A percentile compares a stretch with the other conserved stretches of the same genome.
Conservation (phyloP, 2,888 invertebrate species). For the Gymnocheta viridis region DNA sequence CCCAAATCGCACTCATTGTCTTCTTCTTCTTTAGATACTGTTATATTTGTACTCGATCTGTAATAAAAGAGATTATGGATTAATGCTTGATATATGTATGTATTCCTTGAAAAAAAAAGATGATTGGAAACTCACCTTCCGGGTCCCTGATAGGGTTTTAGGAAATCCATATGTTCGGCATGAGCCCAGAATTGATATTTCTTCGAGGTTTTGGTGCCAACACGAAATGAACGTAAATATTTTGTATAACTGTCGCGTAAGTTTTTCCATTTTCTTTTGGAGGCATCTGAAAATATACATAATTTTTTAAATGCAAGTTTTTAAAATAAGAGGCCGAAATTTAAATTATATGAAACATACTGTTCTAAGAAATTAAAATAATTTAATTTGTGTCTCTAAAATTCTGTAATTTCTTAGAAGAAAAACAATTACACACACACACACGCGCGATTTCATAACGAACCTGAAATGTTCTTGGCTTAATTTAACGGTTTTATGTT, state of each 20-base stretch:
- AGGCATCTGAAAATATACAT: conserved; percentile 76
- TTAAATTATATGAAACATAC: no score
- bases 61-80: background rate
- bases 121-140: conserved; percentile 75
- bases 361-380: no score
- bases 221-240: conserved; percentile 81
- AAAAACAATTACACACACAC: no score
- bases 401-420: no score
- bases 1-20: conserved; percentile 80
- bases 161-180: conserved; percentile 81
- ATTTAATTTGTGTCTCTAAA: no score
- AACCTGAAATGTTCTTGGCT: background rate
- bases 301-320: background rate
- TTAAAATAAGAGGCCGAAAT: no score
- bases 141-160: conserved; percentile 81
- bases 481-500: background rate
- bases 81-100: background rate
- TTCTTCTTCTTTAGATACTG: conserved; percentile 76
- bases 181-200: conserved; percentile 82
- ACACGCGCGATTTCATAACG: no score
- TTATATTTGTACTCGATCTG: conserved; percentile 72
- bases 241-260: conserved; percentile 82
- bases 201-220: conserved; percentile 81
- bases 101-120: background rate
- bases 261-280: conserved; percentile 82